Evolutionary conservation across 2,797 vertebrate genomes (phyloP), one percentile per base, ranked within the genome.

Genomic region (Ptychadena robeensis): DNA sequence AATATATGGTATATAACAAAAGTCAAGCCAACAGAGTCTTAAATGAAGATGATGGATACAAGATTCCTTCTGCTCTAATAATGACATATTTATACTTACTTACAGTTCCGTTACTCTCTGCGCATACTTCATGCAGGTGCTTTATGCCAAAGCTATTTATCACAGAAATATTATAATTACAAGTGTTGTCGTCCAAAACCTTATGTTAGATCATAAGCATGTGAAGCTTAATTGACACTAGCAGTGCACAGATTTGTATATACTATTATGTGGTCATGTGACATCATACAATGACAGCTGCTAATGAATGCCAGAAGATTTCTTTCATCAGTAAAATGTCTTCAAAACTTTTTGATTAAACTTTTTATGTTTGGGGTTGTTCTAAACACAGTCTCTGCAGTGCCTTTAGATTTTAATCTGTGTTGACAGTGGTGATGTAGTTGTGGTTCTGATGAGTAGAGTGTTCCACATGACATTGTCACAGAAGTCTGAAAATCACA

Each of bases 251-350:
- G 63, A 68, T 31, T 44, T 78, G 27, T 64, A 2, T n/a, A n/a
- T 48, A 66, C 38, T 2, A n/a, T 30, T 70, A 40, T 65, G 53
- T 48, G 37, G 57, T 72, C 35, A 72, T 28, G 35, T 80, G 68
- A 80, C 69, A 80, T 80, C 78, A 80, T 44, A 30, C 68, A 31
- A n/a, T 35, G 44, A 44, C 63, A 66, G 31, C 37, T 48, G 14
- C 64, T 79, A 79, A 69, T 79, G 76, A 79, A 79, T 79, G 10
- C 65, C 76, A 79, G 76, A 68, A 6, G 44, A 76, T 64, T 75
- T 40, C 22, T 38, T 77, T 44, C 38, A 77, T 66, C 37, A 32
- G 61, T 9, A 77, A 77, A 61, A 74, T 37, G 48, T 61, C 53
- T 25, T 0, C 35, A 57, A 53, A 61, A 61, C 37, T 57, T 37